Conservation (phyloP, 2,797 vertebrate species). For the Streptopelia turtur region DNA sequence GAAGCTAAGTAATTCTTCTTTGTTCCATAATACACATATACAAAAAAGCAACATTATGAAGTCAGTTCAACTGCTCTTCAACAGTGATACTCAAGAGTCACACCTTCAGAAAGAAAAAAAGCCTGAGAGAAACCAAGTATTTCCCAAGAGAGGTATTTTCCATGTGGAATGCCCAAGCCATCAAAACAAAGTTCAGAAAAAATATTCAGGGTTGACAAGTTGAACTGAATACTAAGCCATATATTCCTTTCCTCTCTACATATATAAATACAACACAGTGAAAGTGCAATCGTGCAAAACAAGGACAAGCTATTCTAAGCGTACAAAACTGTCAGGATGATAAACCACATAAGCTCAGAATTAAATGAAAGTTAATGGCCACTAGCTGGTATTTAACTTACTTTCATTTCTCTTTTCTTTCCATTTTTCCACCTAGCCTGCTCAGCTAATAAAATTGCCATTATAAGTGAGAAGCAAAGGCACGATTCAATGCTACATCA, state of each 20-base stretch:
- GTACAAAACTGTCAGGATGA: constrained; percentile 45
- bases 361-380: constrained; percentile 67
- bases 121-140: not conserved
- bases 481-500: constrained; percentile 66
- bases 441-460: constrained; percentile 58
- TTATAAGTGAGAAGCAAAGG: constrained; percentile 61
- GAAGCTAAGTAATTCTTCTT: not conserved
- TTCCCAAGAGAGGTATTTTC: not conserved
- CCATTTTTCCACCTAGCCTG: constrained; percentile 56
- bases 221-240: not conserved
- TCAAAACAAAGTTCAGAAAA: not conserved
- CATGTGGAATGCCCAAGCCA: not conserved
- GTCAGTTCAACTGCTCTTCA: not conserved
- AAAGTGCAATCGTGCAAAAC: constrained; percentile 42
- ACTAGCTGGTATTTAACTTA: constrained; percentile 63
- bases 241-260: not conserved
- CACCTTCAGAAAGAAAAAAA: not conserved
- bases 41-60: not conserved
- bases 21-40: not conserved
- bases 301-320: constrained; percentile 20
- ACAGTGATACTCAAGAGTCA: not conserved
- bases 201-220: not conserved
- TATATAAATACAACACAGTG: not conserved
- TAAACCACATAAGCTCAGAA: constrained; percentile 34
- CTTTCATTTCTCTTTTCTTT: constrained; percentile 64